phyloP scores from a whole-genome alignment of 2,888 invertebrate genomes.

The Melieria picta region DNA sequence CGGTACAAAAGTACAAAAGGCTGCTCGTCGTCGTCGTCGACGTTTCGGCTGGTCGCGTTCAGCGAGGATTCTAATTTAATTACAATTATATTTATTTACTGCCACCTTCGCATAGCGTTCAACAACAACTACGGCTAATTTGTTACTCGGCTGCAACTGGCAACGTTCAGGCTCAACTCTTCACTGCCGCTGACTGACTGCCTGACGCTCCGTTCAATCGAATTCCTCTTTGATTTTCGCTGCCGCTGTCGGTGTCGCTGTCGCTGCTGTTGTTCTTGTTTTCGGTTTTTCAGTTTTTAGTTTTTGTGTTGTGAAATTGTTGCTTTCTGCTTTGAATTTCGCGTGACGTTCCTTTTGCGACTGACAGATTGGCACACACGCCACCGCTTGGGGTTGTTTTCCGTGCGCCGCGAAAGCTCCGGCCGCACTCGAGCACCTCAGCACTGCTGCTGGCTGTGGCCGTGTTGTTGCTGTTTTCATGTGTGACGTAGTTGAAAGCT shows the following conservation, averaged over 20 bases:
- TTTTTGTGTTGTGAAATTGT: background rate
- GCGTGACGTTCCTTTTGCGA: constrained; percentile 63
- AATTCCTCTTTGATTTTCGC: constrained; percentile 28
- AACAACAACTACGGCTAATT: too few species aligned
- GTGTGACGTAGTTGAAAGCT: constrained; percentile 42
- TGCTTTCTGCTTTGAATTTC: constrained; percentile 47
- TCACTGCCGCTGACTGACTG: too few species aligned
- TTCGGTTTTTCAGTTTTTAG: constrained; percentile 31
- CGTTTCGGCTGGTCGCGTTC: too few species aligned
- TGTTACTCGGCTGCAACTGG: background rate
- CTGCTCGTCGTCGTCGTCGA: too few species aligned
- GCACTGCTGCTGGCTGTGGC: constrained; percentile 15
- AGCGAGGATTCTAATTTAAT: too few species aligned
- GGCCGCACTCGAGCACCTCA: constrained; percentile 14
- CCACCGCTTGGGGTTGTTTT: constrained; percentile 57
- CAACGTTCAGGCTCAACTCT: background rate
- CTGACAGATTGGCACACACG: constrained; percentile 53
- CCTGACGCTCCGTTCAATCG: constrained; percentile 29
- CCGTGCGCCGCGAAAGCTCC: constrained; percentile 44
- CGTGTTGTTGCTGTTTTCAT: constrained; percentile 22
- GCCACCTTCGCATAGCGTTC: background rate
- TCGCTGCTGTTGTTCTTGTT: constrained; percentile 28
- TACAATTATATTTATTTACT: too few species aligned
- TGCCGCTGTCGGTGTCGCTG: background rate
- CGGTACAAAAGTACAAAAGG: constrained; percentile 17